A percentile compares a stretch with the other conserved stretches of the same genome.
Evolutionary conservation across 2,888 invertebrate species (phyloP).

Genomic region (Opisthograptis luteolata): DNA sequence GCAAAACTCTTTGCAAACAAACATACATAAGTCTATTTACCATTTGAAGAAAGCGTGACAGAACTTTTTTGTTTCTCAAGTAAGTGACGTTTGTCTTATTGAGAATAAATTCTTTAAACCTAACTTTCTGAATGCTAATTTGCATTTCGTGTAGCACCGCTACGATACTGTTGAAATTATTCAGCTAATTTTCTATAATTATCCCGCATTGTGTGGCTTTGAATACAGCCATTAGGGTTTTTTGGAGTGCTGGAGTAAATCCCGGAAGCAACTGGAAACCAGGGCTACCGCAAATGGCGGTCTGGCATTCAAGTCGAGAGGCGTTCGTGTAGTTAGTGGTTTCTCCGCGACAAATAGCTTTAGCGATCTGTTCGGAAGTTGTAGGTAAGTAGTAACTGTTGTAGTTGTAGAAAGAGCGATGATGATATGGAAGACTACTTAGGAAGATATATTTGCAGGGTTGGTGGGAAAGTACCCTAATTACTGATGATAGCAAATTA

Average conservation of each 20-base stretch:
- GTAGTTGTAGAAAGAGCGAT: constrained; percentile 2
- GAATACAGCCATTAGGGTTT: constrained; percentile 47
- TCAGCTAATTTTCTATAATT: constrained; percentile 49
- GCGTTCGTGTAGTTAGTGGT: constrained; percentile 60
- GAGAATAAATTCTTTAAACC: no score
- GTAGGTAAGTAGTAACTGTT: no score
- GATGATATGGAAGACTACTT: background rate
- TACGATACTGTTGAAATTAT: constrained; percentile 47
- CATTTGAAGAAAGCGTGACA: constrained; percentile 12
- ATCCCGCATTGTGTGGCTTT: constrained; percentile 41
- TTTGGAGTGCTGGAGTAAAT: constrained; percentile 39
- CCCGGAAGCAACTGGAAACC: constrained; percentile 39
- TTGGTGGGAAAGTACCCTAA: no score
- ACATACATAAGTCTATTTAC: no score
- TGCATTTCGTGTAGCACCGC: constrained; percentile 52
- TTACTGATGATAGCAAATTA: no score
- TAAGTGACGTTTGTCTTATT: no score
- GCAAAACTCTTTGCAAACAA: background rate
- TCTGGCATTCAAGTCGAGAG: constrained; percentile 44
- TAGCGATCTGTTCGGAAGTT: no score
- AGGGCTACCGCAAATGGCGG: constrained; percentile 44
- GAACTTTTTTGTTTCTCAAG: no score
- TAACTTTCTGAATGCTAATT: constrained; percentile 46
- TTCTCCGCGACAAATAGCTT: constrained; percentile 52
- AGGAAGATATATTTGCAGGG: background rate